Evolutionary conservation across 2,113 vertebrate species (phyloP).

Genomic region (Phrynocephalus versicolor): DNA sequence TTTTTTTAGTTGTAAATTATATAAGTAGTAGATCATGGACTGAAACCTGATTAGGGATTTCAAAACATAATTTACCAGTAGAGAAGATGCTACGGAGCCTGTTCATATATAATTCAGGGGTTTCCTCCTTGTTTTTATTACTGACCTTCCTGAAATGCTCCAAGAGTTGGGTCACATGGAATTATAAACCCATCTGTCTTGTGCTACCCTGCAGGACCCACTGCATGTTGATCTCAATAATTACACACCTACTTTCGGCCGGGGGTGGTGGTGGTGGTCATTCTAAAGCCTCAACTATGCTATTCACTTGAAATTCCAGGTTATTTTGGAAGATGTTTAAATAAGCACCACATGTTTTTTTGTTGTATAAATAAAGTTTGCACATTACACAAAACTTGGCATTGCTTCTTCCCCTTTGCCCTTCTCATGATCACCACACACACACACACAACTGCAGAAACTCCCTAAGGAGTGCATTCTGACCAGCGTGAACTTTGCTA

Average conservation of each 20-base stretch:
- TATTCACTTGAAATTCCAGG: not conserved
- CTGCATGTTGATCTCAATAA: not conserved
- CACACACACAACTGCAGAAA: not conserved
- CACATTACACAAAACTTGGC: too few species aligned
- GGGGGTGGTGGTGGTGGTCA: not conserved
- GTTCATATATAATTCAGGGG: too few species aligned
- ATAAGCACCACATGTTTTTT: not conserved
- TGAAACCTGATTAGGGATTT: not conserved
- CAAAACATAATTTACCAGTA: too few species aligned
- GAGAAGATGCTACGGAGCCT: too few species aligned
- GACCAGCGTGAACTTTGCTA: slow-evolving; percentile 46
- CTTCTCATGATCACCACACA: not conserved
- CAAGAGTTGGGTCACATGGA: too few species aligned
- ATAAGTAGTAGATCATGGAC: not conserved
- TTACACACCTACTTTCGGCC: not conserved
- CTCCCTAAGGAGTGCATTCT: slow-evolving; percentile 25
- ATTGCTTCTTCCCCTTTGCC: not conserved
- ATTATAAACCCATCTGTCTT: not conserved
- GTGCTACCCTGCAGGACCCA: not conserved
- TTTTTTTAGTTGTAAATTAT: too few species aligned
- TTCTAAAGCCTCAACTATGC: not conserved
- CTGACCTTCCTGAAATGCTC: too few species aligned
- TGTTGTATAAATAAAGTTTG: not conserved
- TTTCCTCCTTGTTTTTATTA: too few species aligned
- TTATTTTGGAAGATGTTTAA: not conserved